Percentiles rank a stretch among this genome's conserved stretches.
phyloP scores from a whole-genome alignment of 2,888 invertebrate species.

The Pyralis farinalis region DNA sequence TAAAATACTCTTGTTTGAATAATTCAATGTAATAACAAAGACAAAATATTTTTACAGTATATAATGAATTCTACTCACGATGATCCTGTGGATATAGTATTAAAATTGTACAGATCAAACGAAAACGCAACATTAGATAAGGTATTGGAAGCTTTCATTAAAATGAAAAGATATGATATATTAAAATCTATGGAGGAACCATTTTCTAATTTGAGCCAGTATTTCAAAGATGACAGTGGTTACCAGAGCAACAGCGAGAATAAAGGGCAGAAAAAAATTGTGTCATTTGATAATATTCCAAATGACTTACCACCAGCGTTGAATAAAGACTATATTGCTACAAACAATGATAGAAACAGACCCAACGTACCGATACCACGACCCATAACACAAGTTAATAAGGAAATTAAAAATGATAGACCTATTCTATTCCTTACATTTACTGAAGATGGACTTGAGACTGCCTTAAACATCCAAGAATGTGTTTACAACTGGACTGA shows the following conservation, averaged over 20 bases:
- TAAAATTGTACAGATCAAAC: slow-evolving; percentile 75
- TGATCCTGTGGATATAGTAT: slow-evolving; percentile 76
- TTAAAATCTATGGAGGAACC: slow-evolving; percentile 70
- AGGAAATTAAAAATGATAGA: slow-evolving; percentile 39
- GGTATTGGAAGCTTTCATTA: slow-evolving; percentile 67
- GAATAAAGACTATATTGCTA: slow-evolving; percentile 46
- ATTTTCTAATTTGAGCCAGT: slow-evolving; percentile 52
- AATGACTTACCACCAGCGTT: slow-evolving; percentile 65
- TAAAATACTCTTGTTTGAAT: too few relatives aligned
- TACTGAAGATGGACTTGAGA: slow-evolving; percentile 72
- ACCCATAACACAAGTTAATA: slow-evolving; percentile 27
- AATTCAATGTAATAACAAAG: too few relatives aligned
- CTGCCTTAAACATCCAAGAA: slow-evolving; percentile 67
- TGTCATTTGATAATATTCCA: slow-evolving; percentile 53
- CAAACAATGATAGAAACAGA: slow-evolving; percentile 43
- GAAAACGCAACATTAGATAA: slow-evolving; percentile 77
- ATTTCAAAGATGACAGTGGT: slow-evolving; percentile 69
- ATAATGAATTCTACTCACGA: slow-evolving; percentile 76
- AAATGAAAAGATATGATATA: slow-evolving; percentile 74
- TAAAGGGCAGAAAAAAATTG: slow-evolving; percentile 52
- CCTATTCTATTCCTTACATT: slow-evolving; percentile 75
- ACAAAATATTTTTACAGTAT: slow-evolving; percentile 60
- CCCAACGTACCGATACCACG: slow-evolving; percentile 38
- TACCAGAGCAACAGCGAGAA: slow-evolving; percentile 59
- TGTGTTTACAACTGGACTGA: slow-evolving; percentile 69